Evolutionary conservation across 1,140 invertebrate genomes (phyloP).

Genomic region (Hyphantria cunea): DNA sequence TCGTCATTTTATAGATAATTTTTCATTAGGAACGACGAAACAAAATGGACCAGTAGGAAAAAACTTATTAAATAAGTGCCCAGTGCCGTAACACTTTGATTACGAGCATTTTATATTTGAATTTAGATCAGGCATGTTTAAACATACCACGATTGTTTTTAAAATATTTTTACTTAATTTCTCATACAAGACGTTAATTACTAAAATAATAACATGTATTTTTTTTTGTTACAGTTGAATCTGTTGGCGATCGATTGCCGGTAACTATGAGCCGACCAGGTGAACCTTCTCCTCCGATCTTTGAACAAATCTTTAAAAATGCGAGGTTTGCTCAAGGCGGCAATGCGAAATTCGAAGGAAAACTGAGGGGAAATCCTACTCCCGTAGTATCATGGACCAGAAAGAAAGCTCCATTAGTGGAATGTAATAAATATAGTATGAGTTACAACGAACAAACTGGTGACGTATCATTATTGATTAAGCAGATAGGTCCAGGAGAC

Average conservation of each 20-base stretch:
- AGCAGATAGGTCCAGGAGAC: slow-evolving; percentile 95
- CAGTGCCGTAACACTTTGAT: no score
- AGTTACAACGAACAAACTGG: slow-evolving; percentile 93
- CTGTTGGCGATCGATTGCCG: slow-evolving; percentile 69
- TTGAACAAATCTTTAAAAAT: slow-evolving; percentile 96
- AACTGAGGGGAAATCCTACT: slow-evolving; percentile 94
- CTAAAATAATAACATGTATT: not conserved
- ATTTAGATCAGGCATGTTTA: not conserved
- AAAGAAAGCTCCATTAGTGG: slow-evolving; percentile 90
- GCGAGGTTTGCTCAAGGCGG: slow-evolving; percentile 96
- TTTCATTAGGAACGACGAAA: no score
- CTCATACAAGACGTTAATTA: no score
- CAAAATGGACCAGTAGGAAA: no score
- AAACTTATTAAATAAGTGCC: no score
- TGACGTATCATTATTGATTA: slow-evolving; percentile 93
- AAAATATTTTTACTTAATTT: no score
- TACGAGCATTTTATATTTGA: no score
- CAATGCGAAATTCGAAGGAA: slow-evolving; percentile 95
- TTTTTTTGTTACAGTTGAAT: slow-evolving; percentile 77
- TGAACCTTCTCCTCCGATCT: slow-evolving; percentile 92
- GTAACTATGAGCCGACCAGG: slow-evolving; percentile 82
- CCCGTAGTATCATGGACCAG: slow-evolving; percentile 97
- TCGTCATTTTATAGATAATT: no score
- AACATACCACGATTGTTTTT: not conserved
- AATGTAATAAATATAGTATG: slow-evolving; percentile 93